These are phyloP conservation scores for Cassiopea xamachana DNA, from an alignment of 30 jellyfish, hydroid and myxozoan species.

Conservation along the genomic window DNA sequence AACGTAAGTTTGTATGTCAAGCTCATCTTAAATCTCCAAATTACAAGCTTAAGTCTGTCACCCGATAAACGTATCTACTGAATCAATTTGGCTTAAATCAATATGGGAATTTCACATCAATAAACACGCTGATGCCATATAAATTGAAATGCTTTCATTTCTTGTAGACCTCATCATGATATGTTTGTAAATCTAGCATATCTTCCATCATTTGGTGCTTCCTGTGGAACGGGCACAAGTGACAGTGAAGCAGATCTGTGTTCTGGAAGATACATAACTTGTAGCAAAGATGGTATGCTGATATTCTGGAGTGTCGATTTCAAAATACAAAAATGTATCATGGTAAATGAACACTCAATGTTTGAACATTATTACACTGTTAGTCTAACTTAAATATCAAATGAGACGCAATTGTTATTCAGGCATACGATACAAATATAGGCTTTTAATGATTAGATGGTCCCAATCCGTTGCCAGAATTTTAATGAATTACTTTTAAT, in stretches of 20 bases:
- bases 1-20: slow-evolving; percentile 30
- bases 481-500: too few relatives aligned
- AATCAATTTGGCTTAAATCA: too few relatives aligned
- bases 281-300: slow-evolving; percentile 93
- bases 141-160: not conserved
- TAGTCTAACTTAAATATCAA: too few relatives aligned
- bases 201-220: slow-evolving; percentile 84
- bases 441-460: too few relatives aligned
- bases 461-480: too few relatives aligned
- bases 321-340: slow-evolving; percentile 66
- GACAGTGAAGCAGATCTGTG: slow-evolving; percentile 66
- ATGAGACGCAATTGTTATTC: too few relatives aligned
- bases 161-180: slow-evolving; percentile 90
- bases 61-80: too few relatives aligned
- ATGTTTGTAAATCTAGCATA: slow-evolving; percentile 69
- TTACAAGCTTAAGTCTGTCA: too few relatives aligned
- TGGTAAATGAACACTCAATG: slow-evolving; percentile 21
- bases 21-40: not conserved
- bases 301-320: slow-evolving; percentile 89
- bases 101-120: too few relatives aligned
- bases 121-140: not conserved
- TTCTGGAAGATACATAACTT: slow-evolving; percentile 85
- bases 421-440: too few relatives aligned
- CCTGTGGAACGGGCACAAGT: slow-evolving; percentile 48
- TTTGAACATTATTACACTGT: too few relatives aligned